Conservation (phyloP, 2,797 vertebrate species). For the Acrossocheilus wenchowensis region DNA sequence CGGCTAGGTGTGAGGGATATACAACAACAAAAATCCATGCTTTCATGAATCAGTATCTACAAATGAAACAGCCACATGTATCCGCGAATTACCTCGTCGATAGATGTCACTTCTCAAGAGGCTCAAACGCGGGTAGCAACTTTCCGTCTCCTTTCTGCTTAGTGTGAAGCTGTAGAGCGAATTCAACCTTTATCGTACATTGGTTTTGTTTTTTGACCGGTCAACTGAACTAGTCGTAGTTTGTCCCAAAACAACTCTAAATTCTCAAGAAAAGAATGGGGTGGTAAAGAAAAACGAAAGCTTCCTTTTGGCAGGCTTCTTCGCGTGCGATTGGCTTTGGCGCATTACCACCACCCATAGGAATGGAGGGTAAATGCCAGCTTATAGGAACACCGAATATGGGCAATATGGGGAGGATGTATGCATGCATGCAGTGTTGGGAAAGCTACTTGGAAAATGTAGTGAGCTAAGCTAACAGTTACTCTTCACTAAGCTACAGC, state of each 20-base stretch:
- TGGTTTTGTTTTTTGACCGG: neutral
- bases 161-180: neutral
- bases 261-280: neutral
- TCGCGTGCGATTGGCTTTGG: neutral
- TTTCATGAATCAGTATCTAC: neutral
- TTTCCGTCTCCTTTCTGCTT: neutral
- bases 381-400: neutral
- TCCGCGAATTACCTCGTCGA: conserved; percentile 24
- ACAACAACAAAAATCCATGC: neutral
- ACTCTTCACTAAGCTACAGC: too few species aligned
- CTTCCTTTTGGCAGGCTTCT: conserved; percentile 29
- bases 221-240: neutral
- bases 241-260: neutral
- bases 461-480: too few species aligned
- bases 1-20: too few species aligned
- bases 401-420: neutral
- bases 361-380: neutral
- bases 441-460: too few species aligned
- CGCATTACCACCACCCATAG: neutral
- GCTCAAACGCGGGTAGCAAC: neutral
- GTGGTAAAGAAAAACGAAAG: neutral
- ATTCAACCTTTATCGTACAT: neutral
- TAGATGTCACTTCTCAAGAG: conserved; percentile 7
- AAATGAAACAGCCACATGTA: neutral
- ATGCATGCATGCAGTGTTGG: too few species aligned